A percentile compares a stretch with the other conserved stretches of the same genome.
Conservation (phyloP, 2,888 invertebrate species). For the Labia minor region DNA sequence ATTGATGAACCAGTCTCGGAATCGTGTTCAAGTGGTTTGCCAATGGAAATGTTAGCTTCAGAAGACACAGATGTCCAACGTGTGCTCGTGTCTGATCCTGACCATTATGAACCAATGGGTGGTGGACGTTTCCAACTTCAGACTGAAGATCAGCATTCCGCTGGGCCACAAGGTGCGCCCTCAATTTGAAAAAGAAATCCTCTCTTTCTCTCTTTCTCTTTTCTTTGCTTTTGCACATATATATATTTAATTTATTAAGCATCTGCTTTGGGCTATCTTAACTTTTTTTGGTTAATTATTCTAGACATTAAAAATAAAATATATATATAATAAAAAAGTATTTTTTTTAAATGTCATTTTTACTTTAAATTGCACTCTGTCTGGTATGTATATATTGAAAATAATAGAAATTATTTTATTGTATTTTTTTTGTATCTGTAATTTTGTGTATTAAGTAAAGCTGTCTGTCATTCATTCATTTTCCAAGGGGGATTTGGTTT, state of each 20-base stretch:
- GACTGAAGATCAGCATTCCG: slow-evolving; percentile 56
- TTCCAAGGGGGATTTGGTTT: slow-evolving; percentile 36
- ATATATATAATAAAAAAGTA: too few relatives aligned
- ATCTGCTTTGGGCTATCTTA: slow-evolving; percentile 17
- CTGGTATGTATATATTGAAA: too few relatives aligned
- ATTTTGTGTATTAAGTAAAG: too few relatives aligned
- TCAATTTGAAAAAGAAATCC: slow-evolving; percentile 8
- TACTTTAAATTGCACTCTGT: too few relatives aligned
- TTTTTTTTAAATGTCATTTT: too few relatives aligned
- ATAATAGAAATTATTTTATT: not conserved
- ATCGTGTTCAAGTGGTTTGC: slow-evolving; percentile 13
- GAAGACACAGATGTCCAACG: slow-evolving; percentile 39
- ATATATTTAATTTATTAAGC: too few relatives aligned
- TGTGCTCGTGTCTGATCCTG: slow-evolving; percentile 62
- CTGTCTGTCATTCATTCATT: too few relatives aligned
- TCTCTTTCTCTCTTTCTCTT: not conserved
- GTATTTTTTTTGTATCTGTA: too few relatives aligned
- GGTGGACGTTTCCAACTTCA: slow-evolving; percentile 56
- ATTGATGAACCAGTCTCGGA: slow-evolving; percentile 18
- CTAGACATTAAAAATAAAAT: not conserved
- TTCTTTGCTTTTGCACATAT: not conserved
- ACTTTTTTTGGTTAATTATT: slow-evolving; percentile 18
- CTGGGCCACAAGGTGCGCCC: slow-evolving; percentile 32
- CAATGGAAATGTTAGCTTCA: not conserved
- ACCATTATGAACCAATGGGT: slow-evolving; percentile 65